Evolutionary conservation across 1,140 invertebrate genomes (phyloP).

Genomic region (Drosophila pectinifera): DNA sequence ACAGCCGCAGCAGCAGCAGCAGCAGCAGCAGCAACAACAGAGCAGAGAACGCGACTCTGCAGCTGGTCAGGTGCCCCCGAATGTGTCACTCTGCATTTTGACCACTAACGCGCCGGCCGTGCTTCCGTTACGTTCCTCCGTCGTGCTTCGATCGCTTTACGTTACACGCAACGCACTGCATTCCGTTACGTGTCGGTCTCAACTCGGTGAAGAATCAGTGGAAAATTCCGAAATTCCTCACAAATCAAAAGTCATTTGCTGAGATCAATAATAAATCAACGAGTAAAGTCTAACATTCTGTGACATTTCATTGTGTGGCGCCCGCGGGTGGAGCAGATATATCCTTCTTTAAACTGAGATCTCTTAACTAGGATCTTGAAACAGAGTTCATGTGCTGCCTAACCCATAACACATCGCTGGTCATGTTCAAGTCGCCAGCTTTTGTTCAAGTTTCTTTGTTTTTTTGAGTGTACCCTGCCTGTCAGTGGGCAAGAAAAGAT

Average conservation of each 20-base stretch:
- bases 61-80: slow-evolving; percentile 57
- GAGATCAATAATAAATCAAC: not conserved
- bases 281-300: not conserved
- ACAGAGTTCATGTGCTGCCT: not conserved
- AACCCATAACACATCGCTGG: not conserved
- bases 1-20: not conserved
- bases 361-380: not conserved
- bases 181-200: slow-evolving; percentile 8
- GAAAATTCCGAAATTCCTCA: no score
- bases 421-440: slow-evolving; percentile 8
- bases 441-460: slow-evolving; percentile 37
- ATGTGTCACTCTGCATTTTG: slow-evolving; percentile 84
- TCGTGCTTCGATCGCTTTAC: slow-evolving; percentile 13
- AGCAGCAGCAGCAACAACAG: not conserved
- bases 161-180: slow-evolving; percentile 1
- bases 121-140: slow-evolving; percentile 72
- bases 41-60: slow-evolving; percentile 27
- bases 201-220: not conserved
- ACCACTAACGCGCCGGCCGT: slow-evolving; percentile 84
- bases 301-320: not conserved
- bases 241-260: no score
- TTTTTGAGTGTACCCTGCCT: slow-evolving; percentile 36
- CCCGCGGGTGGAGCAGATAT: slow-evolving; percentile 1
- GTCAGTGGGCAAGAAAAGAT: slow-evolving; percentile 24
- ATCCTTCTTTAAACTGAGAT: no score